Percentiles rank a stretch among this genome's conserved stretches.
Conservation (phyloP, 1,140 invertebrate species). For the Uloborus diversus region DNA sequence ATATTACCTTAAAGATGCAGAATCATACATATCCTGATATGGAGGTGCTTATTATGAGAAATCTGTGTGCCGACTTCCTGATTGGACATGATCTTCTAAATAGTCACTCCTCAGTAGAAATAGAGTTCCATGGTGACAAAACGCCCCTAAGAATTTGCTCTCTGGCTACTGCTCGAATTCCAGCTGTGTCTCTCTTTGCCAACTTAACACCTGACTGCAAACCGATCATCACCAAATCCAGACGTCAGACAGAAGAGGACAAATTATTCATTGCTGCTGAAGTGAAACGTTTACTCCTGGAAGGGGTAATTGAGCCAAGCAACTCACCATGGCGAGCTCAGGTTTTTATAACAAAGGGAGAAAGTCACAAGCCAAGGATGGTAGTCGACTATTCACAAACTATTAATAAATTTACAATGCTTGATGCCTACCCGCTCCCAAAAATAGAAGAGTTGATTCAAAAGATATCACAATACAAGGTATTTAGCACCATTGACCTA, state of each 20-base stretch:
- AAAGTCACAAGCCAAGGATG: slow-evolving; percentile 25
- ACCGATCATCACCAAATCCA: background rate
- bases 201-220: background rate
- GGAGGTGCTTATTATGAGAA: background rate
- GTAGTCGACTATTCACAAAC: too few relatives aligned
- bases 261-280: background rate
- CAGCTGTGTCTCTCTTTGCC: background rate
- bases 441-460: slow-evolving; percentile 37
- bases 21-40: background rate
- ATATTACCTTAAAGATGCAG: background rate
- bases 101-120: background rate
- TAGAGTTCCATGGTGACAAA: background rate
- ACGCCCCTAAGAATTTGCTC: slow-evolving; percentile 1
- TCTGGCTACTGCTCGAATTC: background rate
- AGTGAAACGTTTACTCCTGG: background rate
- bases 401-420: too few relatives aligned
- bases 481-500: slow-evolving; percentile 62
- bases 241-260: background rate
- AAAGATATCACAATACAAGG: slow-evolving; percentile 12
- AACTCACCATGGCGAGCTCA: slow-evolving; percentile 45
- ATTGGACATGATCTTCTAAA: slow-evolving; percentile 8
- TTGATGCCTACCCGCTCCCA: too few relatives aligned
- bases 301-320: slow-evolving; percentile 42
- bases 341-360: slow-evolving; percentile 19
- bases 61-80: background rate